Evolutionary conservation across 2,797 vertebrate species (phyloP), one percentile per base, ranked within the genome.

Genomic region (Protonibea diacanthus): DNA sequence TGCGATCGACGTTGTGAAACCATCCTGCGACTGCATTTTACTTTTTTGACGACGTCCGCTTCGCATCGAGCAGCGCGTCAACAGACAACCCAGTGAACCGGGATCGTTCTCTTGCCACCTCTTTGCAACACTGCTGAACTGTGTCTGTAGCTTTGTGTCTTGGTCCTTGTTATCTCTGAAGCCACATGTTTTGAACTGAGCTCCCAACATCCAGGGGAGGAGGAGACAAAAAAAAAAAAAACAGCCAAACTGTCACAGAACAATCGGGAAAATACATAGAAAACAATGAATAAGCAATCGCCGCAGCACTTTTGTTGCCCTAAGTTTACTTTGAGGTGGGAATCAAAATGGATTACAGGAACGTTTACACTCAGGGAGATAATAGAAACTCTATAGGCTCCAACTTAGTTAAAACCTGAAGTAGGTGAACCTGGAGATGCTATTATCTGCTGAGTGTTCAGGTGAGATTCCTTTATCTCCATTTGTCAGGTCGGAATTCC

Each of bases 391-490:
- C 61, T 21, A 33, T 33, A 25, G 55, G 38, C 65, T 67, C 59
- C 33, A 15, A 76, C 38, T 3, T 44, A 58, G 61, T 80, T 76
- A 58, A 82, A 83, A 68, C 27, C 62, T 72, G 25, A 62, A 79
- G 81, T 49, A 63, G 49, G 48, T 59, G 64, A 81, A 86, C 65
- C 70, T 48, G 15, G 72, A 76, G 79, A 81, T 59, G 78, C 33
- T 47, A 76, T 79, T 80, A 85, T 88, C 78, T 77, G 38, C 79
- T 57, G 74, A 27, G 75, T 76, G 83, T 76, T 84, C 67, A 83
- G 80, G 84, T 85, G 84, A 80, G 82, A 87, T 86, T 85, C 52
- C 56, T 84, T 90, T 84, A 88, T 88, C 85, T 83, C 74, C 51
- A 52, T 82, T 79, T 80, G 74, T 84, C 86, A 80, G 74, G 74